phyloP scores from a whole-genome alignment of 2,797 vertebrate genomes.

The Pangasius krempfi region DNA sequence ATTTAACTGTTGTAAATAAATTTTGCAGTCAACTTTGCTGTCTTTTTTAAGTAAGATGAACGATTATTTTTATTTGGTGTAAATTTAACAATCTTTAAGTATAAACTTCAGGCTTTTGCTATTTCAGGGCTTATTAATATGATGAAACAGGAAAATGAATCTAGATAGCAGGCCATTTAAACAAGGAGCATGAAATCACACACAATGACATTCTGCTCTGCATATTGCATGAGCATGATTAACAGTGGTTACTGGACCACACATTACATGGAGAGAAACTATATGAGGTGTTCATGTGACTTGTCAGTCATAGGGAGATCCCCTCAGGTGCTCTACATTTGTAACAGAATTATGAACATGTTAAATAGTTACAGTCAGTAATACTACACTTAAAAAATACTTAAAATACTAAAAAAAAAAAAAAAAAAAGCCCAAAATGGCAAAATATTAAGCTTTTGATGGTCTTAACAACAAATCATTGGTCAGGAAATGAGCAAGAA shows the following conservation, averaged over 20 bases:
- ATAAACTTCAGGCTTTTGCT: background rate
- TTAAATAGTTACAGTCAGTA: background rate
- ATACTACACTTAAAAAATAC: background rate
- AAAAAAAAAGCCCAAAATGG: no score
- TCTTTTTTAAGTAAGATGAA: background rate
- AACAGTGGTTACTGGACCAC: slow-evolving; percentile 31
- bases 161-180: slow-evolving; percentile 1
- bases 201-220: slow-evolving; percentile 12
- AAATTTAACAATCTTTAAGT: background rate
- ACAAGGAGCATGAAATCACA: slow-evolving; percentile 8
- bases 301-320: background rate
- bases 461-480: no score
- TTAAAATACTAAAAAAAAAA: no score
- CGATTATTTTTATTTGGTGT: background rate
- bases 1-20: background rate
- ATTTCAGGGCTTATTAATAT: background rate
- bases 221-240: slow-evolving; percentile 36
- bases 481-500: no score
- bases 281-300: slow-evolving; percentile 9
- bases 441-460: no score
- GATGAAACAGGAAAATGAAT: background rate
- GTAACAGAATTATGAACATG: background rate
- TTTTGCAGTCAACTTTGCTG: background rate
- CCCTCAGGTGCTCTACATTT: background rate
- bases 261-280: slow-evolving; percentile 11